These are phyloP conservation scores for Etheostoma cragini DNA, from an alignment of 2,113 vertebrate species.

Conservation along the genomic window DNA sequence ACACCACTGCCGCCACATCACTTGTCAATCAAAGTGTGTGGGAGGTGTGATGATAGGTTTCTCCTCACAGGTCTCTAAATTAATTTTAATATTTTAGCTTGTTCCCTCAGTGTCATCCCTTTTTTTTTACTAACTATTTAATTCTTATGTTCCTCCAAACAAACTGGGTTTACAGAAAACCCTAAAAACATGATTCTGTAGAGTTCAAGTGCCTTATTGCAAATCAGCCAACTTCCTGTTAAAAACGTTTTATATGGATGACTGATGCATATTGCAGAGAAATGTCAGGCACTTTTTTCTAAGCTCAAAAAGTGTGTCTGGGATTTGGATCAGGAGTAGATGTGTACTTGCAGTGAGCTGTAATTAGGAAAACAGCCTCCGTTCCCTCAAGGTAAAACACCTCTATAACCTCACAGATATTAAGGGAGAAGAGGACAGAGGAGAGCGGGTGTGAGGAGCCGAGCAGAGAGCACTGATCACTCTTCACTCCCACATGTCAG, in stretches of 20 bases:
- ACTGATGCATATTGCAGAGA: conserved; percentile 10
- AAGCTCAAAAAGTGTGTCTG: not conserved
- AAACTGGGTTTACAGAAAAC: not conserved
- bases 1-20: conserved; percentile 20
- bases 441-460: conserved; percentile 23
- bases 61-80: conserved; percentile 22
- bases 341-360: conserved; percentile 17
- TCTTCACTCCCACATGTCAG: conserved; percentile 62
- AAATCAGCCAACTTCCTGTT: conserved; percentile 7
- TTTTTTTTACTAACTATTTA: conserved; percentile 24
- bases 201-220: not conserved
- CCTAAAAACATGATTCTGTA: not conserved
- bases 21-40: conserved; percentile 74
- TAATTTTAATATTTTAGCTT: conserved; percentile 8
- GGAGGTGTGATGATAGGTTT: conserved; percentile 43
- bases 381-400: conserved; percentile 36
- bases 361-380: conserved; percentile 47
- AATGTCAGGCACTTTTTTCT: not conserved
- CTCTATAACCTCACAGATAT: conserved; percentile 42
- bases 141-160: conserved; percentile 6
- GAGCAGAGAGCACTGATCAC: conserved; percentile 47
- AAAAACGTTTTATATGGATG: not conserved
- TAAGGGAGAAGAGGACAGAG: conserved; percentile 24
- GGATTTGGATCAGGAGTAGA: conserved; percentile 35
- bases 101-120: conserved; percentile 26